Base-by-base conservation (phyloP, 2,113 vertebrate genomes). In the Passer montanus region DNA sequence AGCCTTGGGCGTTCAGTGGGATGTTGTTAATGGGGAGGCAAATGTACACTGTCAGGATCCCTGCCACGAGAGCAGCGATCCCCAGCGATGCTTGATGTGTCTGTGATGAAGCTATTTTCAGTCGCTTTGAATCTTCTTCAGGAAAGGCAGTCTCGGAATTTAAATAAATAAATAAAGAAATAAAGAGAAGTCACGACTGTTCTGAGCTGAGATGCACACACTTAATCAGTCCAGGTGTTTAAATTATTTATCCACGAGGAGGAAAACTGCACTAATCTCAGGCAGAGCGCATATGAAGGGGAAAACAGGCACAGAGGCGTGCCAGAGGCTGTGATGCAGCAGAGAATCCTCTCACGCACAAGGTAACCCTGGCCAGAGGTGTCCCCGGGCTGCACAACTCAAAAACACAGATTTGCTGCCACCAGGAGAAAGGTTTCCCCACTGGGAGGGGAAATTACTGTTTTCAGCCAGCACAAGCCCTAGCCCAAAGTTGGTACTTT, bases 211-310 rank as follows among this genome's bases (percentile, higher is more conserved):
- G 37, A 64, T 56, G 91, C 69, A 41, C 46, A 31, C 55, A 66
- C 84, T 85, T 77, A 80, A 95, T 93, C 92, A 94, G 92, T 75
- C 43, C 88, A 92, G 88, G 87, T 93, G 90, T 72, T 95, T 97
- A 88, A 93, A 95, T 96, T 95, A 96, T 96, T 96, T 81, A 95
- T 89, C 79, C 58, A 46, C 0, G 33, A 81, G 49, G 62, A 91
- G 18, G n/a, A 80, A 66, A 75, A 44, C 72, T 46, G 63, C 7
- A 70, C 94, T 92, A 60, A 93, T 64, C 56, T 75, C 72, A 53
- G 83, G 84, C 91, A 92, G 37, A 24, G 53, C 28, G 31, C 60
- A 49, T 3, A 9, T 2, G 52, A 84, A 81, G 62, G 79, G 39
- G 60, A 47, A 81, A 81, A 16, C 52, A 84, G 76, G 46, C 44